Evolutionary conservation across 2,797 vertebrate genomes (phyloP).

Genomic region (Cygnus olor): DNA sequence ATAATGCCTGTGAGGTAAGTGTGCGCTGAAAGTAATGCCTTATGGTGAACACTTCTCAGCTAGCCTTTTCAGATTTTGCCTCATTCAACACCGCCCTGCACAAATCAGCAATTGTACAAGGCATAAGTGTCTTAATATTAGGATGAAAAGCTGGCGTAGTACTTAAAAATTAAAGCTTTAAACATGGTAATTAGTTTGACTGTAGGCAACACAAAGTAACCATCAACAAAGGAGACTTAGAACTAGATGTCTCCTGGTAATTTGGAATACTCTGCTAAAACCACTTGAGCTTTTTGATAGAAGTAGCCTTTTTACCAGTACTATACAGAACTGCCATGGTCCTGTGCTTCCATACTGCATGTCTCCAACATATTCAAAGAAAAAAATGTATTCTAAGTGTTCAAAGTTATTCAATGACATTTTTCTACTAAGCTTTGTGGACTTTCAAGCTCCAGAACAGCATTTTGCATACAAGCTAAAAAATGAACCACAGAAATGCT

Average conservation of each 20-base stretch:
- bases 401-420: neutral
- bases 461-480: neutral
- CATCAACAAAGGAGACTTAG: neutral
- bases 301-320: neutral
- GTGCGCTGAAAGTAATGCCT: neutral
- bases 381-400: neutral
- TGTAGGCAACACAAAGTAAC: neutral
- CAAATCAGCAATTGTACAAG: neutral
- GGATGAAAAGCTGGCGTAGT: neutral
- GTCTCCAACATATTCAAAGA: neutral
- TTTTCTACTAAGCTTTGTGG: neutral
- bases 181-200: neutral
- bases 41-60: neutral
- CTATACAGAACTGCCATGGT: neutral
- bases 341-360: neutral
- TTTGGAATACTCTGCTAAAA: neutral
- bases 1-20: neutral
- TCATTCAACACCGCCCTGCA: neutral
- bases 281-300: neutral
- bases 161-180: constrained; percentile 8
- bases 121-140: neutral
- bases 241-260: neutral
- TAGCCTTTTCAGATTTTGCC: neutral
- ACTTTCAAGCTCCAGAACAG: neutral
- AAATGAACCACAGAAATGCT: neutral